These are phyloP conservation scores for Tenthredo amoena DNA, from an alignment of 2,888 invertebrate species.

Conservation along the genomic window DNA sequence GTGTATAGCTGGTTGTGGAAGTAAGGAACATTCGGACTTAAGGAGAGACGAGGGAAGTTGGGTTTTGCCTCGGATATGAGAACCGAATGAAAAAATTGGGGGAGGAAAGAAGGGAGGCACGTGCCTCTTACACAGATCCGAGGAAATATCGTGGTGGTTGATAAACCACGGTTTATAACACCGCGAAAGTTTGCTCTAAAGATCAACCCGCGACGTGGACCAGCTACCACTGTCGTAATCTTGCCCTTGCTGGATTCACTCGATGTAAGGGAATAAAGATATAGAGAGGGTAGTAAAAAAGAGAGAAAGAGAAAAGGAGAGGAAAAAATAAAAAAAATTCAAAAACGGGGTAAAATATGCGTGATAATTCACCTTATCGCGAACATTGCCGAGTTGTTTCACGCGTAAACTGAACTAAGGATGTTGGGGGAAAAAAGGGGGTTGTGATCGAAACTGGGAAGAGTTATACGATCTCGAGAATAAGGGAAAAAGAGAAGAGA, in stretches of 20 bases:
- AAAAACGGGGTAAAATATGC: neutral
- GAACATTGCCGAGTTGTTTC: too few relatives aligned
- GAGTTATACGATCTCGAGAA: too few relatives aligned
- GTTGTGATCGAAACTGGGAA: too few relatives aligned
- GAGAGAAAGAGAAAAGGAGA: neutral
- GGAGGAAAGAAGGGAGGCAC: neutral
- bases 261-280: neutral
- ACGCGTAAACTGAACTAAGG: too few relatives aligned
- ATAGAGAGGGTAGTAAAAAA: neutral
- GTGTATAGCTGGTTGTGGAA: too few relatives aligned
- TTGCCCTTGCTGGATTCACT: neutral
- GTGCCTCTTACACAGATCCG: neutral
- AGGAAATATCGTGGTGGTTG: neutral
- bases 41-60: too few relatives aligned
- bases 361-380: too few relatives aligned
- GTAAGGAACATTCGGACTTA: too few relatives aligned
- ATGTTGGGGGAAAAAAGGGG: too few relatives aligned
- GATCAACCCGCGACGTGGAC: neutral
- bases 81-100: neutral
- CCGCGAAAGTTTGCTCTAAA: neutral
- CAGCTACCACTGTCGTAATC: neutral
- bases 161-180: constrained; percentile 26
- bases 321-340: neutral
- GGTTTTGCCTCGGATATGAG: neutral
- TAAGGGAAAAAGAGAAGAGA: too few relatives aligned